Base-by-base conservation (phyloP, 1,140 invertebrate species). In the Plutomurus gul region DNA sequence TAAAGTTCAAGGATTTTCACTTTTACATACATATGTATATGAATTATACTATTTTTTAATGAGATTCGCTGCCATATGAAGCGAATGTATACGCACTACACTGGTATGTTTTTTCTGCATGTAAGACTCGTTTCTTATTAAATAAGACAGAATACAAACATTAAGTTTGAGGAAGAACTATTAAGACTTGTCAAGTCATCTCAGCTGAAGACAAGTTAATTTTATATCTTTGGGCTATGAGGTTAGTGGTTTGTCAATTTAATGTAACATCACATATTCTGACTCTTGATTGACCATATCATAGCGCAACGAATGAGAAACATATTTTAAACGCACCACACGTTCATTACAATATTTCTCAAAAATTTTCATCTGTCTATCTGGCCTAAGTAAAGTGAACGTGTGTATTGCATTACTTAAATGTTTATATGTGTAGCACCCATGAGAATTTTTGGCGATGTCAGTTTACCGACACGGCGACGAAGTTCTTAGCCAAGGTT, bases 271-370 rank as follows among this genome's bases (percentile, higher is more conserved):
- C 43, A 18, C 43, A 16, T 47, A 6, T 36, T 33, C 51, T 27
- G 16, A 30, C n/a, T 65, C 56, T 65, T 65, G 27, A 65, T 27
- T 65, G 25, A n/a, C 30, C 56, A 65, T 65, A 65, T 65, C 25
- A 65, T 33, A 65, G 56, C 56, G 56, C 16, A 65, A 65, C 56
- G 27, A 65, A 65, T 65, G 56, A 16, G 30, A 6, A 65, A 65
- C 56, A 65, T 65, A 65, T 65, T 65, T 65, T 43, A 43, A n/a
- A n/a, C n/a, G n/a, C n/a, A n/a, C 2, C 36, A 65, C 56, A 65
- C 13, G 56, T 65, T 65, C n/a, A n/a, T n/a, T n/a, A n/a, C n/a
- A n/a, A n/a, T n/a, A n/a, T n/a, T n/a, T n/a, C n/a, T n/a, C n/a
- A n/a, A n/a, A n/a, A n/a, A n/a, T n/a, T n/a, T n/a, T n/a, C n/a